phyloP scores from a whole-genome alignment of 2,888 invertebrate species.

The Drosophila melanosoma region DNA sequence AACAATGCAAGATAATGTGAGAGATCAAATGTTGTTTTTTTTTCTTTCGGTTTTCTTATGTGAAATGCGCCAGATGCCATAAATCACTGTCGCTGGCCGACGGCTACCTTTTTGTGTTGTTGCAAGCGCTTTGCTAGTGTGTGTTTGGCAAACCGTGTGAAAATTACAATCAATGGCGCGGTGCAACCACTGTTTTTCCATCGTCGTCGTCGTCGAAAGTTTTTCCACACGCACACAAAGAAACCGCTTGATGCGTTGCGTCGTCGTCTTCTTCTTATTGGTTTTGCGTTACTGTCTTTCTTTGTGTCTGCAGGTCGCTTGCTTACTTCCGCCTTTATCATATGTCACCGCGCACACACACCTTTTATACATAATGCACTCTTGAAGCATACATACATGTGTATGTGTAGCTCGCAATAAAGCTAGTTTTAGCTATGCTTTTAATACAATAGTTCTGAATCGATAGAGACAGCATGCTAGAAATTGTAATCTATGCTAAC shows the following conservation, averaged over 20 bases:
- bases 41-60: conserved; percentile 18
- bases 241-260: conserved; percentile 12
- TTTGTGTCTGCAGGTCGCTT: conserved; percentile 63
- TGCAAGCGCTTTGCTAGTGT: not conserved
- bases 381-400: not conserved
- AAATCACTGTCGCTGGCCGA: conserved; percentile 54
- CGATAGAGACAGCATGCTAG: not conserved
- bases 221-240: conserved; percentile 44
- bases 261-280: conserved; percentile 9
- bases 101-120: conserved; percentile 38
- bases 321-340: conserved; percentile 67
- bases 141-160: conserved; percentile 65
- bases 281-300: conserved; percentile 57
- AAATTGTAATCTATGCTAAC: not conserved
- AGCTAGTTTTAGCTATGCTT: not conserved
- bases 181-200: conserved; percentile 60
- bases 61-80: conserved; percentile 53
- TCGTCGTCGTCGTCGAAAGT: conserved; percentile 36
- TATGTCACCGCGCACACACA: conserved; percentile 41
- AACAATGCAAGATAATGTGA: conserved; percentile 37
- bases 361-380: not conserved
- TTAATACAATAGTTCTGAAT: not conserved
- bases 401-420: conserved; percentile 10
- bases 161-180: conserved; percentile 65
- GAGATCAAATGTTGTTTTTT: conserved; percentile 36